phyloP scores from a whole-genome alignment of 1,140 invertebrate species.

The Nebria ingens region DNA sequence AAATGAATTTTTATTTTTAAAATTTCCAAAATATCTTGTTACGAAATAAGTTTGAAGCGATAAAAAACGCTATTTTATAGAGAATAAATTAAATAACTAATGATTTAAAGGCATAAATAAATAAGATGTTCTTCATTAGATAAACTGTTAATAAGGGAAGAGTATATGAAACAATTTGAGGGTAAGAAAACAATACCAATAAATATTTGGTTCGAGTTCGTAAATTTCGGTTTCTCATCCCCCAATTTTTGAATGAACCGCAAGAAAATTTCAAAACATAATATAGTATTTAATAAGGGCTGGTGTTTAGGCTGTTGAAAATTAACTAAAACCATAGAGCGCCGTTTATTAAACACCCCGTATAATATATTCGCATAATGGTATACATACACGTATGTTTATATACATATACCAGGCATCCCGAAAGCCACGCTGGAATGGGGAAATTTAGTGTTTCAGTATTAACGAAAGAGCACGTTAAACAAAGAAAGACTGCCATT shows the following conservation, averaged over 20 bases:
- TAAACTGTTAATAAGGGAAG: too few relatives aligned
- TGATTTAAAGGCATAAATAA: too few relatives aligned
- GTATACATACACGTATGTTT: slow-evolving; percentile 3
- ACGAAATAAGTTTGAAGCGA: too few relatives aligned
- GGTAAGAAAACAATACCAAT: slow-evolving; percentile 1
- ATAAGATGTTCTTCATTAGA: too few relatives aligned
- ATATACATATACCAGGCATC: not conserved
- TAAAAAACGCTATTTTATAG: too few relatives aligned
- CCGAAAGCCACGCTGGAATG: slow-evolving; percentile 3
- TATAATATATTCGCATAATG: slow-evolving; percentile 4
- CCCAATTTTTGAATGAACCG: not conserved
- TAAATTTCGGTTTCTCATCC: too few relatives aligned
- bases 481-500: not conserved
- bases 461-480: slow-evolving; percentile 2
- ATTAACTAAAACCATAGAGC: slow-evolving; percentile 9
- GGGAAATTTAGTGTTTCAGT: not conserved
- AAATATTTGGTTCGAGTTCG: too few relatives aligned
- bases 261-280: slow-evolving; percentile 9
- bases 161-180: slow-evolving; percentile 1
- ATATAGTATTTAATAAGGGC: slow-evolving; percentile 8
- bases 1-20: too few relatives aligned
- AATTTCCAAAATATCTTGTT: too few relatives aligned
- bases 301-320: not conserved
- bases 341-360: slow-evolving; percentile 6
- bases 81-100: too few relatives aligned